Base-by-base conservation (phyloP, 2,888 invertebrate genomes). In the Branchipolynoe longqiensis region DNA sequence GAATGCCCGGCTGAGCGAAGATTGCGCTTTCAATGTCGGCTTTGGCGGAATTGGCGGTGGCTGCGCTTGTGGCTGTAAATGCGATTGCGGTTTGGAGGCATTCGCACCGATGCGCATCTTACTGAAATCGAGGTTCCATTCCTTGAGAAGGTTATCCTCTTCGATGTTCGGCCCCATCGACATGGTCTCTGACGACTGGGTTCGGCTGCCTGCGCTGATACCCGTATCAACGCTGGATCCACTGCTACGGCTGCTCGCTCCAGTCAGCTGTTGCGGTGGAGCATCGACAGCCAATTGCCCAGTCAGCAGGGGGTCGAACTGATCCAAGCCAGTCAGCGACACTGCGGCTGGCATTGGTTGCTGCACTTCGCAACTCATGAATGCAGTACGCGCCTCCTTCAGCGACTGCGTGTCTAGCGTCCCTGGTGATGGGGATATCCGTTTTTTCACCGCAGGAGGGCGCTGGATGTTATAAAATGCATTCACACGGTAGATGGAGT, bases 231-330 rank as follows among this genome's bases (percentile, higher is more conserved):
- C 85, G 25, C 81, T 64, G 3, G 81, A 59, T 4, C 41, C 59
- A 28, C 58, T 25, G 25, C 28, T 36, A 4, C 56, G 64, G 48
- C 41, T 78, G 36, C 41, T 28, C 25, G 40, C n/a, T 18, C 36
- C 40, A 25, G 40, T 36, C 41, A 54, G 59, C 25, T 41, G 40
- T 22, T 36, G 28, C 28, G 81, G 40, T 6, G 86, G 81, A 3
- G 28, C 25, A 69, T 89, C 88, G 36, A 88, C 82, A 18, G 85
- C 86, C 59, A 88, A 69, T 83, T 89, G 88, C 4, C 89, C 89
- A 0, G 87, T 86, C 3, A 88, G 74, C 14, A 89, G 84, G 0
- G 89, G 89, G 41, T 89, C 89, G 62, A 89, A 89, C 64, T 83
- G 84, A 18, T 89, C 88, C 4, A 88, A 59, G 33, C 74, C 69